These are phyloP conservation scores for Aptenodytes patagonicus DNA, from an alignment of 2,113 vertebrate genomes.

Conservation along the genomic window DNA sequence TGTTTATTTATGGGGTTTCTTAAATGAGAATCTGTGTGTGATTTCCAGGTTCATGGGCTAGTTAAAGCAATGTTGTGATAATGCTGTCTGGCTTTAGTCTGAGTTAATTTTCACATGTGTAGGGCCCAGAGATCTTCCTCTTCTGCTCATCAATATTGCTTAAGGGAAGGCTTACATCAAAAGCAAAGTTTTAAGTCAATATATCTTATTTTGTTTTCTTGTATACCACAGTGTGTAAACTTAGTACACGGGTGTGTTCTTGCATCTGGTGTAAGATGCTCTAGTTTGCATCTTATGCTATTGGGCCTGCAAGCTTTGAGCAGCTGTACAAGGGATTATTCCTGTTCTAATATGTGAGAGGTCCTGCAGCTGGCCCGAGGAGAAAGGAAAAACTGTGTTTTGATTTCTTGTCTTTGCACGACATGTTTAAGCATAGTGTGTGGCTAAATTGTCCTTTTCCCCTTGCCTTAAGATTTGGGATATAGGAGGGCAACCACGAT, in stretches of 20 bases:
- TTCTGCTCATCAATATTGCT: background rate
- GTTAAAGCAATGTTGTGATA: background rate
- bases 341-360: background rate
- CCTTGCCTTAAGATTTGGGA: constrained; percentile 90
- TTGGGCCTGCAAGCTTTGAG: background rate
- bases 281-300: background rate
- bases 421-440: background rate
- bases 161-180: background rate
- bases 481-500: constrained; percentile 98
- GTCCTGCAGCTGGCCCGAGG: background rate
- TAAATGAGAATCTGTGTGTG: background rate
- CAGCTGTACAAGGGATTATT: background rate
- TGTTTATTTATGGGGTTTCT: background rate
- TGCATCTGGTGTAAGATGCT: background rate
- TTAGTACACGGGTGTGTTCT: background rate
- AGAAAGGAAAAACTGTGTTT: background rate
- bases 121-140: background rate
- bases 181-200: background rate
- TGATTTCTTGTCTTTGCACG: background rate
- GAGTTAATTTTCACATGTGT: background rate
- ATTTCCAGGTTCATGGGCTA: background rate
- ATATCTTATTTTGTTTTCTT: background rate
- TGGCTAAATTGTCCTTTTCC: constrained; percentile 11
- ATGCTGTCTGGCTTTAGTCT: background rate
- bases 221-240: background rate